Base-by-base conservation (phyloP, 2,888 invertebrate genomes). In the Oxytorus armatus region DNA sequence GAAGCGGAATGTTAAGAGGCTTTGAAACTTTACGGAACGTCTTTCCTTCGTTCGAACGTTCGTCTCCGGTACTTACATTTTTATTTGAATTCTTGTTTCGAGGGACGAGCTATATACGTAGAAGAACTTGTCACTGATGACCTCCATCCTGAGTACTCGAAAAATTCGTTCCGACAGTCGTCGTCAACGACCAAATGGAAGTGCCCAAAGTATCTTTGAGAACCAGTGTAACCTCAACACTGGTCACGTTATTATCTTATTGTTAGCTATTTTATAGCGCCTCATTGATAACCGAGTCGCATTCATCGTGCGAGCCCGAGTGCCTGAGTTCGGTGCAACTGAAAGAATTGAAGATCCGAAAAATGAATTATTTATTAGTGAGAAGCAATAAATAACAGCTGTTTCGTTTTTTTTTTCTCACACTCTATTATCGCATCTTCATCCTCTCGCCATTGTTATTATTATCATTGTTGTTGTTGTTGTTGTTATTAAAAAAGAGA, bases 71-170 rank as follows among this genome's bases (percentile, higher is more conserved):
- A 93, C 96, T 95, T 93, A 98, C 97, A 98, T 96, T 94, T 98
- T 98, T 84, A 98, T 96, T 93, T 97, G 96, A 44, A 98, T 94
- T 92, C 96, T 96, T 84, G 96, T 94, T 85, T 97, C 96, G 84
- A 98, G 92, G n/a, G 97, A 96, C 29, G 97, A 98, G 93, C 98
- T 98, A 90, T 98, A 97, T 25, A 98, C 95, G 90, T 96, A 97
- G 89, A 95, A 95, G 92, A 97, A 97, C 90, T 96, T 96, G 92
- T 96, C 96, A 86, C 95, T 96, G 80, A 95, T 94, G 87, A 95
- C 94, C 89, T 96, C 95, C 96, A 96, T 96, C 14, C 14, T 77
- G 42, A 47, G 21, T 10, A 7, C 36, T 49, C 44, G n/a, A n/a
- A n/a, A n/a, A n/a, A n/a, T n/a, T n/a, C 39, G 39, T 39, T 11